Conservation (phyloP, 2,113 vertebrate genomes). For the Ursus arctos region DNA sequence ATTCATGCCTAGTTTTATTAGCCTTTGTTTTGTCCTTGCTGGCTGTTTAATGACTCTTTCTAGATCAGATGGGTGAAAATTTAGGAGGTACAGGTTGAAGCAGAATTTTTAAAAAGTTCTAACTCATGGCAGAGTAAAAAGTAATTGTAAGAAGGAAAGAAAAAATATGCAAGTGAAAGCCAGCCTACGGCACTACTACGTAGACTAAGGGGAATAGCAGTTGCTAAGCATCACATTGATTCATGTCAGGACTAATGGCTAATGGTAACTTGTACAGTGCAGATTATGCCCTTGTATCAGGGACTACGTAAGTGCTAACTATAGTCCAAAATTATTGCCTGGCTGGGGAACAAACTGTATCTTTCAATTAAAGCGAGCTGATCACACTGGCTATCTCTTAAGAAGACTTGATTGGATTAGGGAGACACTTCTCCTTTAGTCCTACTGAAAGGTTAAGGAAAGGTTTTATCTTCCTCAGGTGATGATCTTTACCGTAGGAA, state of each 20-base stretch:
- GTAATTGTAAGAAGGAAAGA: conserved; percentile 5
- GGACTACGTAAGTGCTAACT: background rate
- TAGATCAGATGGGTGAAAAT: background rate
- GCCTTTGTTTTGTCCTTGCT: background rate
- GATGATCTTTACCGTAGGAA: background rate
- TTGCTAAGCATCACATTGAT: background rate
- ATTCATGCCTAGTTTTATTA: background rate
- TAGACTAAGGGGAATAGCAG: background rate
- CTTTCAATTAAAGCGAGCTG: conserved; percentile 21
- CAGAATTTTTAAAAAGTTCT: background rate
- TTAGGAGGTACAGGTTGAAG: background rate
- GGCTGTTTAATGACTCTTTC: background rate
- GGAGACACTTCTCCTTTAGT: background rate
- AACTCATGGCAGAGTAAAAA: background rate
- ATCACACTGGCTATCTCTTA: background rate
- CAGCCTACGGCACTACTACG: background rate
- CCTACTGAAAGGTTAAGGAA: background rate
- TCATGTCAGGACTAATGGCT: background rate
- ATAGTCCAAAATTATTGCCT: background rate
- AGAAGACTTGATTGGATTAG: background rate
- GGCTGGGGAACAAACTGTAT: background rate
- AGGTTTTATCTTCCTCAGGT: background rate
- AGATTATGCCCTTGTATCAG: background rate
- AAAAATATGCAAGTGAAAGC: background rate
- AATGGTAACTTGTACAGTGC: background rate